Evolutionary conservation across 2,888 invertebrate genomes (phyloP).

Genomic region (Cerastis rubricosa): DNA sequence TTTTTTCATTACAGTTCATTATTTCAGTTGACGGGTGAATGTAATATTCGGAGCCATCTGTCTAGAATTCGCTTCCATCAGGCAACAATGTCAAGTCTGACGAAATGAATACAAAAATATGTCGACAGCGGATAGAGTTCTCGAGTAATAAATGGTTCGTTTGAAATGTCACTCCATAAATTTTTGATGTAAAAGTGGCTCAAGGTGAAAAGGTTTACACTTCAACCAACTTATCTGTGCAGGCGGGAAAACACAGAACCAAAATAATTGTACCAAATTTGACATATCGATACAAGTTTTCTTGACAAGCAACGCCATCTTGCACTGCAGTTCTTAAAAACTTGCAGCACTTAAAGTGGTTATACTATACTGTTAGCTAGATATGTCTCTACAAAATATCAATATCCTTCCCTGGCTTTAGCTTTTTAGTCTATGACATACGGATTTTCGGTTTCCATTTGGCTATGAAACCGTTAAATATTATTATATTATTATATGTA

Average conservation of each 20-base stretch:
- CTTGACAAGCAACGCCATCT: too few relatives aligned
- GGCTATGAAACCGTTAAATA: background rate
- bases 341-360: too few relatives aligned
- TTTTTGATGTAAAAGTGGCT: background rate
- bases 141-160: background rate
- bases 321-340: too few relatives aligned
- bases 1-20: slow-evolving; percentile 53
- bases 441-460: background rate
- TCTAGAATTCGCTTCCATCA: slow-evolving; percentile 40
- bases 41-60: slow-evolving; percentile 48
- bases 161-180: background rate
- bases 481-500: too few relatives aligned
- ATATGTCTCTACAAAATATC: too few relatives aligned
- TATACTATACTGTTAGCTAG: background rate
- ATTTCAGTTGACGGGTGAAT: slow-evolving; percentile 53
- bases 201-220: background rate
- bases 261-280: too few relatives aligned
- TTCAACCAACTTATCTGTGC: too few relatives aligned
- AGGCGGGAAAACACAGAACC: too few relatives aligned
- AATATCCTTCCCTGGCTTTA: background rate
- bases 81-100: slow-evolving; percentile 30
- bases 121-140: background rate
- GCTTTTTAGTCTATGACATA: background rate
- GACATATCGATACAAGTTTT: too few relatives aligned
- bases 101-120: slow-evolving; percentile 15